Evolutionary conservation across 1,140 invertebrate species (phyloP).

Genomic region (Choristoneura fumiferana): DNA sequence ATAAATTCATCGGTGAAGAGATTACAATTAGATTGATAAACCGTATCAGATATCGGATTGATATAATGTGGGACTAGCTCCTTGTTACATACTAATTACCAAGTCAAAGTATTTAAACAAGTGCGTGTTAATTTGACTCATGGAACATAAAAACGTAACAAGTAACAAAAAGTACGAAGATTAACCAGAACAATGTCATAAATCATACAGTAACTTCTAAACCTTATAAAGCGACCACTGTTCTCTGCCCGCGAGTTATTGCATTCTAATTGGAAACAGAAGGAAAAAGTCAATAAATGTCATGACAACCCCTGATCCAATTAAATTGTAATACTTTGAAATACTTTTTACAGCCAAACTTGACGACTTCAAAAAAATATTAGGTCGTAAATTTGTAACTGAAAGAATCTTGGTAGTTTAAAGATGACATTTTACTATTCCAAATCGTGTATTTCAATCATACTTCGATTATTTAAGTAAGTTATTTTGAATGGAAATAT

Average conservation of each 20-base stretch:
- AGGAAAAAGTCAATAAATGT: slow-evolving; percentile 25
- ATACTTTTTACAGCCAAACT: slow-evolving; percentile 30
- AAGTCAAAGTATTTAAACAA: no score
- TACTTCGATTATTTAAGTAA: no score
- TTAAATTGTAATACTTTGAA: slow-evolving; percentile 30
- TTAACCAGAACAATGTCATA: slow-evolving; percentile 28
- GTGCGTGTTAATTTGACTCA: no score
- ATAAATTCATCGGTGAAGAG: no score
- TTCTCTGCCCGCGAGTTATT: slow-evolving; percentile 31
- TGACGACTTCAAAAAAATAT: slow-evolving; percentile 27
- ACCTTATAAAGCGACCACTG: slow-evolving; percentile 22
- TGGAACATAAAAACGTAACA: no score
- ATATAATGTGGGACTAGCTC: no score
- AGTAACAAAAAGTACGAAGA: not conserved
- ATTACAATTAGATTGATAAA: no score
- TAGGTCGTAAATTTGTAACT: slow-evolving; percentile 18
- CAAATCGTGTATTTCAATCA: not conserved
- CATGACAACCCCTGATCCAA: slow-evolving; percentile 29
- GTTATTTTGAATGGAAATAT: no score
- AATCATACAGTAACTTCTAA: slow-evolving; percentile 25
- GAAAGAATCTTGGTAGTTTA: not conserved
- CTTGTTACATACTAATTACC: no score
- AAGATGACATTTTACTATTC: not conserved
- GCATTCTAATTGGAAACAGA: slow-evolving; percentile 50
- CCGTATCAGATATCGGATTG: no score